Conservation (phyloP, 92 coral and sea anemone species). For the Paragorgia papillata region DNA sequence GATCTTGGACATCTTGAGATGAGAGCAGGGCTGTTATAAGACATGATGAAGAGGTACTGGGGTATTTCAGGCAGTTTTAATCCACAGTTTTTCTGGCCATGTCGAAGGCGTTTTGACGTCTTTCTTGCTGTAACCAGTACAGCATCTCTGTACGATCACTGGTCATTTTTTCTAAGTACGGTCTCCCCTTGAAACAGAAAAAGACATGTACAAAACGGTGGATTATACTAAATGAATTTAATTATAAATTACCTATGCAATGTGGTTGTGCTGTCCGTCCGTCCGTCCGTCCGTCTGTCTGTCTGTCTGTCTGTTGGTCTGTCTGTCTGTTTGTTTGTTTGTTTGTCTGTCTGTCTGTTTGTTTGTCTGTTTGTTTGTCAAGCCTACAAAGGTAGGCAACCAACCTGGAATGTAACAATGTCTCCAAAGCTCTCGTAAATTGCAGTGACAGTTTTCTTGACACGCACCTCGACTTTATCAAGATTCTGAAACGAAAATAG, state of each 20-base stretch:
- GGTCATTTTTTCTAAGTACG: slow-evolving; percentile 83
- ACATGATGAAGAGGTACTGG: slow-evolving; percentile 17
- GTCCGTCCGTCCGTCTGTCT: too few relatives aligned
- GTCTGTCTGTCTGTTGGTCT: too few relatives aligned
- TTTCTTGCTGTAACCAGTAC: slow-evolving; percentile 95
- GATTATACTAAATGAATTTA: too few relatives aligned
- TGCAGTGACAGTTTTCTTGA: slow-evolving; percentile 64
- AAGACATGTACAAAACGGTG: too few relatives aligned
- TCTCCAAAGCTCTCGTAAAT: slow-evolving; percentile 78
- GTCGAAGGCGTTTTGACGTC: slow-evolving; percentile 81
- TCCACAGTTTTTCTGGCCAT: slow-evolving; percentile 34
- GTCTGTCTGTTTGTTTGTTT: too few relatives aligned
- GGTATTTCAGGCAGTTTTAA: neutral
- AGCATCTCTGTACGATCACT: slow-evolving; percentile 96
- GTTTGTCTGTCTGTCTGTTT: too few relatives aligned
- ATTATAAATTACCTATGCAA: too few relatives aligned
- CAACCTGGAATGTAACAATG: slow-evolving; percentile 91
- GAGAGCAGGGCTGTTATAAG: neutral
- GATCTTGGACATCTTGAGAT: too few relatives aligned
- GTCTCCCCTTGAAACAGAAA: slow-evolving; percentile 97
- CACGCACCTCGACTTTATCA: slow-evolving; percentile 68
- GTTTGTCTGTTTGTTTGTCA: too few relatives aligned
- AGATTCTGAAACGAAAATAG: slow-evolving; percentile 59
- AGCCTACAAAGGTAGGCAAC: too few relatives aligned
- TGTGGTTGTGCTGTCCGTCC: too few relatives aligned